Base-by-base conservation (phyloP, 2,888 invertebrate genomes). In the Apoderus coryli region DNA sequence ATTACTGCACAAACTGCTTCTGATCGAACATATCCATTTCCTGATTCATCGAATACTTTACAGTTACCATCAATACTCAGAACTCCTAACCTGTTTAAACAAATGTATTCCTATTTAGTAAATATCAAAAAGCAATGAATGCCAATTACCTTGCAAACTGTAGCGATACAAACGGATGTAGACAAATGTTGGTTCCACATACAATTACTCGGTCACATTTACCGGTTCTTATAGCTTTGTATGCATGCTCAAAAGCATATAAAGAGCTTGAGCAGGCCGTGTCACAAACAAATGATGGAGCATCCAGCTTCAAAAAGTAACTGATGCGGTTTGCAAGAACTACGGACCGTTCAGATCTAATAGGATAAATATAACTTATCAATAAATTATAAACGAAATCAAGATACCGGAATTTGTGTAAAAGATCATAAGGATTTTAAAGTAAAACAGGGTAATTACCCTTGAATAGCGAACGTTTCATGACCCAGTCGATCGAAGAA, bases 211-310 rank as follows among this genome's bases (percentile, higher is more conserved):
- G 68, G 37, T 93, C 89, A 48, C 89, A 89, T 39, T 76, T 72
- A 1, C 85, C 88, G 41, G 71, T 71, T 22, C 78, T 63, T 25
- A 89, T 72, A 0, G 80, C 70, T 27, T 68, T 65, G 53, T 76
- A 80, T 10, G 81, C 85, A 39, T 78, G 76, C 45, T 92, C 85
- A 33, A 93, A 42, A 0, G 89, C 90, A 44, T 81, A 73, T 42
- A 89, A 66, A 4, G 88, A 84, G 30, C 90, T 90, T 9, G 88
- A 89, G 54, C 93, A 93, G 0, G 92, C 93, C 0, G 90, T 86
- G 58, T 93, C 92, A 6, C 86, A 65, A 1, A 80, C 67, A 59
- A 76, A 82, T 4, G 88, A 86, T 0, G 90, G 90, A 1, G 92
- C 89, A 44, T 77, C 77, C 10, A 85, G 65, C 12, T 89, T 89